These are phyloP conservation scores for Drosophila suboccidentalis DNA, from an alignment of 2,888 invertebrate genomes.

Conservation along the genomic window DNA sequence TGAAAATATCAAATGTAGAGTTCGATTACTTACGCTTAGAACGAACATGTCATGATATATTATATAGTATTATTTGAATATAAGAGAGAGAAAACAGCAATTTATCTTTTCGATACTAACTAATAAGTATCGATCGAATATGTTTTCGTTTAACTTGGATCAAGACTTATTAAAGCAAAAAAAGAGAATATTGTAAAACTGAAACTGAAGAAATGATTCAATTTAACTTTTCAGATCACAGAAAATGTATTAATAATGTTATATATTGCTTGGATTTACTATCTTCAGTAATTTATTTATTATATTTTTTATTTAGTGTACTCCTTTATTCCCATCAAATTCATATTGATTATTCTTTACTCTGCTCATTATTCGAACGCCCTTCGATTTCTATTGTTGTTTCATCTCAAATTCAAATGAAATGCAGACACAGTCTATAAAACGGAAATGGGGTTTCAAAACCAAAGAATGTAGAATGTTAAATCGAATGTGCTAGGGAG, in stretches of 20 bases:
- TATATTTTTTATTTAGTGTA: neutral
- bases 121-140: too few species aligned
- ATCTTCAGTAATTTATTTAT: neutral
- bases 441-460: conserved; percentile 32
- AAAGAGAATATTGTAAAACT: too few species aligned
- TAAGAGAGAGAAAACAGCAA: neutral
- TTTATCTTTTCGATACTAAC: neutral
- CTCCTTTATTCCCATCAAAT: too few species aligned
- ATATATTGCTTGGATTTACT: neutral
- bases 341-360: neutral
- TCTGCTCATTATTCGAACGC: neutral
- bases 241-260: too few species aligned
- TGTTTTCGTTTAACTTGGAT: too few species aligned
- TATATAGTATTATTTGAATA: neutral
- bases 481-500: neutral
- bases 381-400: neutral
- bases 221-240: too few species aligned
- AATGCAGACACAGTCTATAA: neutral
- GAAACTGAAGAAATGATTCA: too few species aligned
- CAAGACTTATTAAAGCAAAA: too few species aligned
- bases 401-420: conserved; percentile 2
- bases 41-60: conserved; percentile 1
- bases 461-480: neutral
- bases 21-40: conserved; percentile 8
- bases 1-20: conserved; percentile 11